Base-by-base conservation (phyloP, 2,113 vertebrate species). In the Gallinago media region DNA sequence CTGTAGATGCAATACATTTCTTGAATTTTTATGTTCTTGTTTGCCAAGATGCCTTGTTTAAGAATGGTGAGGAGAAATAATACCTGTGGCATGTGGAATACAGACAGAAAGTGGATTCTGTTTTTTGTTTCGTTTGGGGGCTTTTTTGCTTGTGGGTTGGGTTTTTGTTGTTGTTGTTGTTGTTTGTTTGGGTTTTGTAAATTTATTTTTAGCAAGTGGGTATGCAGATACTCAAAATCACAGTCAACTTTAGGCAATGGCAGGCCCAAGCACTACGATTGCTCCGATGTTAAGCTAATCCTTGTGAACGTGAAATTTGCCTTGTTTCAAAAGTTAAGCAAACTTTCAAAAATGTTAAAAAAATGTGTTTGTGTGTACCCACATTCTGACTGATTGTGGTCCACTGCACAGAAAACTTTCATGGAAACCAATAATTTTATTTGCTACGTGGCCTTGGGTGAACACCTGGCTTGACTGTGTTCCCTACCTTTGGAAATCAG, bases 61-160 rank as follows among this genome's bases (percentile, higher is more conserved):
- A 85, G 31, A 5, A 5, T 5, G 14, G 13, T 31, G 31, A 49
- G 25, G 25, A 93, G 40, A 88, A 92, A 38, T 54, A 85, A 44
- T 9, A 38, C 34, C 42, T 46, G 19, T 72, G 23, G 10, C 74
- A 25, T 29, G 18, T 80, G 46, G 22, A 62, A 54, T 77, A 22
- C 31, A 68, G 36, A 56, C 4, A 91, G 63, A 92, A 77, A 85
- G 23, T 50, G 8, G 27, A 63, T 58, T 65, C 25, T 42, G 5
- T 0, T 40, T 36, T 61, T 46, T 12, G 19, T 38, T 46, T 75
- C n/a, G 36, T 40, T 78, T 5, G 15, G 4, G 6, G 0, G 1
- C 15, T 71, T 67, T 55, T 9, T 40, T 62, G 11, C 8, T n/a
- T 15, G 12, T 34, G 3, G 6, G n/a, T 63, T 11, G 15, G 11